phyloP scores from a whole-genome alignment of 2,888 invertebrate genomes.

The Netelia melanura region DNA sequence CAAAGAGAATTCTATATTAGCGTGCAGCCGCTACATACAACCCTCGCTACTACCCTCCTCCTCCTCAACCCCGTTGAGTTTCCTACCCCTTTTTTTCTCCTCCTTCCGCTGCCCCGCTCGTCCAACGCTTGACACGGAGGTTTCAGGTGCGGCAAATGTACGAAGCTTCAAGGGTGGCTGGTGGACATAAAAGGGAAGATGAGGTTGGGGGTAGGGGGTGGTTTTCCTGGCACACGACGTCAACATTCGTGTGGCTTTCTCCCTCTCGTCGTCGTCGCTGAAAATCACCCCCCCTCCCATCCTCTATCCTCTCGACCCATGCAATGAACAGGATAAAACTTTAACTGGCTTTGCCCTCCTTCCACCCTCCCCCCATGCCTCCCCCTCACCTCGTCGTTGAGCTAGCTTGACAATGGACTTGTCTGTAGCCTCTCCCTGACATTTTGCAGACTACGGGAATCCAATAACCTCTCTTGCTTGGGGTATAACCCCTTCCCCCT shows the following conservation, averaged over 20 bases:
- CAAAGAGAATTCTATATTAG: constrained; percentile 69
- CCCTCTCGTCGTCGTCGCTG: constrained; percentile 4
- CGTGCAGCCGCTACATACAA: constrained; percentile 40
- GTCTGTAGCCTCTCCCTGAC: constrained; percentile 63
- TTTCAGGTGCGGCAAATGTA: not conserved
- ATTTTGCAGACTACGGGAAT: constrained; percentile 71
- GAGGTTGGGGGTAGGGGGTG: constrained; percentile 12
- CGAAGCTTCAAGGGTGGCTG: not conserved
- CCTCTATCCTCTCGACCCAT: not conserved
- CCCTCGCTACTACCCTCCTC: not conserved
- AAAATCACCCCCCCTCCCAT: not conserved
- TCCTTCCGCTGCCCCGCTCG: not conserved
- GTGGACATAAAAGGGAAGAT: not conserved
- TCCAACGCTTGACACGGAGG: too few species aligned
- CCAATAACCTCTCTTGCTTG: constrained; percentile 65
- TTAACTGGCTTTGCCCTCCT: constrained; percentile 69
- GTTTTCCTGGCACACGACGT: constrained; percentile 27
- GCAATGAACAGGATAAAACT: constrained; percentile 65
- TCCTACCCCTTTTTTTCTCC: not conserved
- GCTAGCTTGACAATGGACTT: constrained; percentile 67
- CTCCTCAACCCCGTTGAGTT: constrained; percentile 4
- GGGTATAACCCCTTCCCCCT: constrained; percentile 21
- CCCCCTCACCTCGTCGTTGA: not conserved
- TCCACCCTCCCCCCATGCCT: not conserved
- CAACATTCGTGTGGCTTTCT: constrained; percentile 15